Base-by-base conservation (phyloP, 2,888 invertebrate species). In the Colostygia pectinataria region DNA sequence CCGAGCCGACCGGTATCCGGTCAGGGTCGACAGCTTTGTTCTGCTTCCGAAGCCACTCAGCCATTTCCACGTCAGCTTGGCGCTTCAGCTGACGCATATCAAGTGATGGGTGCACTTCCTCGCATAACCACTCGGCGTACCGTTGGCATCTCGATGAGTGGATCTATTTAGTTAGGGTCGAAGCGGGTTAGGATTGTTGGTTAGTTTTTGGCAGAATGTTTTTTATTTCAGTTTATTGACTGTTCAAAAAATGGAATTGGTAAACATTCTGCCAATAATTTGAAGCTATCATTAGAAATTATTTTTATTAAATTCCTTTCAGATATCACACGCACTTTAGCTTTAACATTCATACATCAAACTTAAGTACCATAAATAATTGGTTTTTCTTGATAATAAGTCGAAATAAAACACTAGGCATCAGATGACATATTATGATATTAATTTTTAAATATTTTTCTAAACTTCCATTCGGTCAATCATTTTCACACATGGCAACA, bases 71-170 rank as follows among this genome's bases (percentile, higher is more conserved):
- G 18, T 88, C 88, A 0, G 86, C 86, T 52, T 87, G 87, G 0
- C 89, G 74, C 45, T 74, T 76, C n/a, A 89, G 63, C 37, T 87
- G 88, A 10, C 81, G 76, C 70, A 79, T 79, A 86, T 96, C 96
- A 75, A 96, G 80, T 48, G 95, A 95, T 1, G 96, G 96, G 71
- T 96, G 96, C 40, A 94, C 92, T 69, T 96, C 96, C 71, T 94
- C 94, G 80, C 97, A 93, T 60, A 97, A 92, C 86, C 93, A 93
- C 71, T 96, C 96, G 57, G 94, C 92, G 91, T 95, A 98, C 60
- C 95, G 94, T 85, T 95, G 94, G 80, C 97, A 94, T 74, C 95
- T 93, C 77, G 95, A 94, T 81, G 96, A 95, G 92, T 96, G 96
- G 79, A 95, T 96, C 97, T 97, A 94, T 45, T 80, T 91, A 82